phyloP scores from a whole-genome alignment of 2,888 invertebrate species.

The Brenthis hecate region DNA sequence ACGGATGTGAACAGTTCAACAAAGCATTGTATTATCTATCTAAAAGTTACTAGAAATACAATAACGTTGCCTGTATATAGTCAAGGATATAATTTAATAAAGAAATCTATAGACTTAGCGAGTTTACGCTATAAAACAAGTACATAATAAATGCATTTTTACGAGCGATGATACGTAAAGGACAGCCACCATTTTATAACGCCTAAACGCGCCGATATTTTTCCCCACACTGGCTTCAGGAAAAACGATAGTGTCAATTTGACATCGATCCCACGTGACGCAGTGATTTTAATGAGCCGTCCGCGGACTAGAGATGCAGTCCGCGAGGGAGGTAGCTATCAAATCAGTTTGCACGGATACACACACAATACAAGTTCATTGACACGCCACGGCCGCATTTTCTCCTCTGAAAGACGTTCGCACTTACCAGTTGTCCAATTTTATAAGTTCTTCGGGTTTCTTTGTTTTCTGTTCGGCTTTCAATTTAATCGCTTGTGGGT shows the following conservation, averaged over 20 bases:
- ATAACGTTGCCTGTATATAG: conserved; percentile 53
- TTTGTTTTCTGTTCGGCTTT: conserved; percentile 95
- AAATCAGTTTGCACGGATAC: conserved; percentile 84
- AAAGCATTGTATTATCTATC: conserved; percentile 67
- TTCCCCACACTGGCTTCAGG: conserved; percentile 79
- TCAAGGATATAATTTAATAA: conserved; percentile 52
- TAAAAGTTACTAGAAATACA: conserved; percentile 52
- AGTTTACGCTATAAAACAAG: conserved; percentile 53
- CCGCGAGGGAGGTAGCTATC: conserved; percentile 85
- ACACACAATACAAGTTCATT: conserved; percentile 84
- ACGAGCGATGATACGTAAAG: conserved; percentile 69
- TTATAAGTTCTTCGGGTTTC: conserved; percentile 96
- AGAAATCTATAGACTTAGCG: conserved; percentile 50
- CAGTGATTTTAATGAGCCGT: conserved; percentile 87
- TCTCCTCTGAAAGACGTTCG: conserved; percentile 79
- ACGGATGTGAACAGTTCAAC: conserved; percentile 79
- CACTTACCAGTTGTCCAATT: conserved; percentile 97
- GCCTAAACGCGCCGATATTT: conserved; percentile 80
- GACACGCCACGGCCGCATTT: conserved; percentile 84
- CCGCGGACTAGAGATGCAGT: conserved; percentile 84
- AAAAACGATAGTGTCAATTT: conserved; percentile 83
- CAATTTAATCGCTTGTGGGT: conserved; percentile 94
- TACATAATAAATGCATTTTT: conserved; percentile 60
- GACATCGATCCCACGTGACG: conserved; percentile 89
- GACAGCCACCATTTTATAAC: conserved; percentile 83